phyloP scores from a whole-genome alignment of 1,140 invertebrate species.

The Acromyrmex charruanus region DNA sequence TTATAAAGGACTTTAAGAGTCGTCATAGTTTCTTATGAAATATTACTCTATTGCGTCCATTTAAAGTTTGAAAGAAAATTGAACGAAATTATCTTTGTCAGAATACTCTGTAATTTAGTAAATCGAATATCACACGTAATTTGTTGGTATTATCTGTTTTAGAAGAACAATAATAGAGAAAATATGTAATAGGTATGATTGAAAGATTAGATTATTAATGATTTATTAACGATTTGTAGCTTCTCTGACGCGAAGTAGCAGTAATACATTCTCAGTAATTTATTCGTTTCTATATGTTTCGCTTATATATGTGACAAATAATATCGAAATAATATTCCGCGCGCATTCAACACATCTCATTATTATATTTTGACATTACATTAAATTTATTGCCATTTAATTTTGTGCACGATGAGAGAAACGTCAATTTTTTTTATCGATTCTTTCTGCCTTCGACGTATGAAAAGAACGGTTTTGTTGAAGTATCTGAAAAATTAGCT shows the following conservation, averaged over 20 bases:
- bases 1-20: conserved; percentile 22
- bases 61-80: background rate
- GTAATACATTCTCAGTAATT: background rate
- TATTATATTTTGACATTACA: background rate
- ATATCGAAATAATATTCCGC: background rate
- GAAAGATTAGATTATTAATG: background rate
- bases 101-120: background rate
- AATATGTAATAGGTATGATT: too few species aligned
- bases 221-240: background rate
- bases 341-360: background rate
- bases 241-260: background rate
- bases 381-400: conserved; percentile 8
- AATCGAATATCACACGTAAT: background rate
- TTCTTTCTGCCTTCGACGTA: background rate
- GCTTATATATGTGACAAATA: too few species aligned
- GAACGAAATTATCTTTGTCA: background rate
- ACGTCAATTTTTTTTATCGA: background rate
- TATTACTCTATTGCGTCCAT: background rate
- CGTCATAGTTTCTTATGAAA: background rate
- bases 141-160: background rate
- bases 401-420: background rate
- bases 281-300: background rate
- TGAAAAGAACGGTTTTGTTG: too few species aligned
- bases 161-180: background rate
- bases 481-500: too few species aligned